These are phyloP conservation scores for Plusia festucae DNA, from an alignment of 2,888 invertebrate genomes.

Conservation along the genomic window DNA sequence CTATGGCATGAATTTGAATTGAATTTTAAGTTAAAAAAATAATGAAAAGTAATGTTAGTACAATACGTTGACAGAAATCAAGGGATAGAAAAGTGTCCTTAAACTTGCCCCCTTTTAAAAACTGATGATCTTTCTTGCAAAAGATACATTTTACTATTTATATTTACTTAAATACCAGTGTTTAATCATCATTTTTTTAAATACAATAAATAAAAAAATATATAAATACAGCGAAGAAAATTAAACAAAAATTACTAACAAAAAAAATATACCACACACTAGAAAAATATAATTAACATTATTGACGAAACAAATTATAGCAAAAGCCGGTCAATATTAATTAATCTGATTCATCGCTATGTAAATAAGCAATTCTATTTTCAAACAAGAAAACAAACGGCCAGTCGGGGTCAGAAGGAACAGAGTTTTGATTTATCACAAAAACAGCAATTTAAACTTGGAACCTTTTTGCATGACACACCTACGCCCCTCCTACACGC, in stretches of 20 bases:
- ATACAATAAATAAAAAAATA: too few relatives aligned
- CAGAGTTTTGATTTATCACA: conserved; percentile 69
- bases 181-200: too few relatives aligned
- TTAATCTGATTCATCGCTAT: conserved; percentile 61
- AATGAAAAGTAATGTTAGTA: too few relatives aligned
- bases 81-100: too few relatives aligned
- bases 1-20: not conserved
- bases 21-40: too few relatives aligned
- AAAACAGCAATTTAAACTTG: conserved; percentile 67
- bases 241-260: not conserved
- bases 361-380: conserved; percentile 67
- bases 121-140: too few relatives aligned
- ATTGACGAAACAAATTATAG: conserved; percentile 23
- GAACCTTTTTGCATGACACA: conserved; percentile 70
- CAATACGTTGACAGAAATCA: too few relatives aligned
- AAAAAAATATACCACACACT: not conserved
- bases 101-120: too few relatives aligned
- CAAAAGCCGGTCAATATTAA: conserved; percentile 43
- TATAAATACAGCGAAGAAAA: not conserved
- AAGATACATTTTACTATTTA: too few relatives aligned
- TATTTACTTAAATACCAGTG: too few relatives aligned
- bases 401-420: conserved; percentile 54
- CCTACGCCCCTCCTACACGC: conserved; percentile 61
- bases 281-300: conserved; percentile 1
- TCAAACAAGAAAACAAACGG: conserved; percentile 57